Base-by-base conservation (phyloP, 1,140 invertebrate genomes). In the Meloidogyne floridensis region DNA sequence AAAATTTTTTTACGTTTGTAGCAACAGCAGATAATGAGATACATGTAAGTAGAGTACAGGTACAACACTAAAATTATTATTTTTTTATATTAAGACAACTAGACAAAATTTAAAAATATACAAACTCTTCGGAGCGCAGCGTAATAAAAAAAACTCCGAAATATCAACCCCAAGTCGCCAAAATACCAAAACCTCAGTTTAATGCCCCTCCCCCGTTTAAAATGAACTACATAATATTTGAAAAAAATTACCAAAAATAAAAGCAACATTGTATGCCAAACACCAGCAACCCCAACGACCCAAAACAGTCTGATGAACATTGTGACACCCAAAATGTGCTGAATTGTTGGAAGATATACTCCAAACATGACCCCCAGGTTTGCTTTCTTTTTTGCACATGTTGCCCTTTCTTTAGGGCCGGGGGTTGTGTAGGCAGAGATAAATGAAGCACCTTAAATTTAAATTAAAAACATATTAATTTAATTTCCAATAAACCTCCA, bases 21-120 rank as follows among this genome's bases (percentile, higher is more conserved):
- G 97, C 97, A 86, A 99, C 98, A 53, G 97, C 97, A 87, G 95
- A 97, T 94, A 99, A 96, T 47, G 96, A 98, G 88, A 99, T 98
- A 53, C 96, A 95, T 32, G 97, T 98, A 76, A 98, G 91, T 93
- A 98, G 95, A 5, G 97, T 98, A 82, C 88, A 89, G 47, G 85
- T 54, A 77, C 89, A 89, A 75, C 88, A 89, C 59, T 65, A n/a
- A 65, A 65, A 13, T 5, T 65, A 13, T n/a, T 15, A n/a, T n/a
- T 47, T 47, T 47, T 47, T 47, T 4, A 47, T 6, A 8, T 6
- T 47, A 47, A 6, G 4, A 47, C 47, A 47, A 47, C 4, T 47
- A 47, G 32, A 32, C 32, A 32, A 32, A 32, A 32, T 32, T 32
- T 32, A 47, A 47, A 47, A 47, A 47, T 47, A 47, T 47, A 47